Evolutionary conservation across 2,888 invertebrate species (phyloP), one percentile per base, ranked within the genome.

Genomic region (Neoitamus cyanurus): DNA sequence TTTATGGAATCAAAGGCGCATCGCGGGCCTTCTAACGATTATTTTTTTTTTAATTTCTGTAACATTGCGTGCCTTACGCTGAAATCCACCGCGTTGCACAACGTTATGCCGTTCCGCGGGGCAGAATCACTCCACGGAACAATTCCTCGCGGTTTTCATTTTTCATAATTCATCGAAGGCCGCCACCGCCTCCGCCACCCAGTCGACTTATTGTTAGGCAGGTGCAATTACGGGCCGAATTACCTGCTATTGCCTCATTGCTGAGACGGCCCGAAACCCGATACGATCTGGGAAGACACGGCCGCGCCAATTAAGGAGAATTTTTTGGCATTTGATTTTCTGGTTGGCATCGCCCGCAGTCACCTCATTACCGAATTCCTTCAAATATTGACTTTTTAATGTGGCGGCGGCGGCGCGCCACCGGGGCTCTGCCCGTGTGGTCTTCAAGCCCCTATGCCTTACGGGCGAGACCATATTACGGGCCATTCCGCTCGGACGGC

Each of bases 241-340:
- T 42, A 46, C 42, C 6, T 7, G 25, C 58, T 13, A 58, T 58
- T 58, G 58, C 58, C 9, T 58, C 58, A 58, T 15, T 6, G 30
- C 20, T 25, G 25, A 77, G 30, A 46, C 37, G 13, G 75, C 15
- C 37, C 15, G 37, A n/a, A n/a, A n/a, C n/a, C n/a, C 30, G 77
- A 46, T 77, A 42, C 42, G 11, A 77, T 77, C 37, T 77, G 2
- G 28, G 28, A 25, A 46, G 13, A 46, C 70, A 34, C 31, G 30
- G 36, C 77, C n/a, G 28, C 6, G 25, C 77, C 30, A 77, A 77
- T 77, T 77, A 77, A 77, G 6, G 20, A 25, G 15, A 30, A 28
- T 42, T 42, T 77, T 77, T 77, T 42, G 77, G 77, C 77, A 77
- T 77, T 77, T 77, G 42, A 77, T 77, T 77, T 77, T 77, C 77